Conservation (phyloP, 2,888 invertebrate species). For the Thecophora atra region DNA sequence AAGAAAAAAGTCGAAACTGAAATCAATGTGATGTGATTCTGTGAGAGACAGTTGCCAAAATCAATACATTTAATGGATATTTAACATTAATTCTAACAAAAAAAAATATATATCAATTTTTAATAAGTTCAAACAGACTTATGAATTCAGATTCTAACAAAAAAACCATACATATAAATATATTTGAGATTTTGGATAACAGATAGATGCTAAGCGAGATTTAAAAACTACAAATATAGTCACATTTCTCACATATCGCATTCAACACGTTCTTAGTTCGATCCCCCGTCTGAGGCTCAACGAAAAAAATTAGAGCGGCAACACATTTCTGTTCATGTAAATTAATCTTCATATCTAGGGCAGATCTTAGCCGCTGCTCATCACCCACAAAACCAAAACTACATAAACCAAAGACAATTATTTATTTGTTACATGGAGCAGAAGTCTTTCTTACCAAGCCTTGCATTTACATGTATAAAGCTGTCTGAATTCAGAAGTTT, state of each 20-base stretch:
- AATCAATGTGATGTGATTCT: too few relatives aligned
- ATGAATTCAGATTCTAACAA: too few relatives aligned
- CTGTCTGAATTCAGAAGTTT: constrained; percentile 49
- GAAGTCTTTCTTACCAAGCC: constrained; percentile 42
- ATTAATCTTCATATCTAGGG: constrained; percentile 48
- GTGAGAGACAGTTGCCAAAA: too few relatives aligned
- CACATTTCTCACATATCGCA: constrained; percentile 58
- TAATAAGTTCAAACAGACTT: too few relatives aligned
- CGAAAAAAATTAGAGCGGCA: constrained; percentile 53
- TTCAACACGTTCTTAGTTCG: constrained; percentile 45
- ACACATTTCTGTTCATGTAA: constrained; percentile 53
- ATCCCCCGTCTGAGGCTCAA: constrained; percentile 47
- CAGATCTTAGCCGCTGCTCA: constrained; percentile 42
- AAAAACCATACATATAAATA: too few relatives aligned
- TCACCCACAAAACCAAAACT: constrained; percentile 52
- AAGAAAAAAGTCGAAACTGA: too few relatives aligned
- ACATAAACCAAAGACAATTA: not conserved
- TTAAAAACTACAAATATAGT: constrained; percentile 57
- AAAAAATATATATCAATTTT: too few relatives aligned
- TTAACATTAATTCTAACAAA: too few relatives aligned
- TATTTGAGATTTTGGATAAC: too few relatives aligned
- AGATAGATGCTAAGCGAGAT: not conserved
- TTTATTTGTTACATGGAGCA: not conserved
- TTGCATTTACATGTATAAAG: constrained; percentile 65
- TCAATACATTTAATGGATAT: too few relatives aligned